These are phyloP conservation scores for Barypeithes pellucidus DNA, from an alignment of 2,888 invertebrate species.

Conservation along the genomic window DNA sequence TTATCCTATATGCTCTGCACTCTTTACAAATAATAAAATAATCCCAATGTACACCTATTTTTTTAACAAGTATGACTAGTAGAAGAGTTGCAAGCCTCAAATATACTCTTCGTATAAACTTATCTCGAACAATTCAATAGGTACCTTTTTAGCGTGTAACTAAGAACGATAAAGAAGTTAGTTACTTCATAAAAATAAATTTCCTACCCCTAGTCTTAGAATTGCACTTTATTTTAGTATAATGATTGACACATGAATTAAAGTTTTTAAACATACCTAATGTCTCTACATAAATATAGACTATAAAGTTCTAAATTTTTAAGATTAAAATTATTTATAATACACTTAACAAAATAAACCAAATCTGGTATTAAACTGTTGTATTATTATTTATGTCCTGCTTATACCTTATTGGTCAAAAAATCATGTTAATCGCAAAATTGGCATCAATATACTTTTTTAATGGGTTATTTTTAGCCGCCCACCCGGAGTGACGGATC, in stretches of 20 bases:
- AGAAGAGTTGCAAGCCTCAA: neutral
- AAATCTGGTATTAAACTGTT: constrained; percentile 10
- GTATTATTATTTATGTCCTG: constrained; percentile 13
- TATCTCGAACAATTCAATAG: neutral
- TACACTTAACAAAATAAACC: constrained; percentile 22
- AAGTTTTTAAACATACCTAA: constrained; percentile 11
- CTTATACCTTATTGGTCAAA: no score
- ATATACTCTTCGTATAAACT: neutral
- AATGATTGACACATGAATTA: constrained; percentile 9
- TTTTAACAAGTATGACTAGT: neutral
- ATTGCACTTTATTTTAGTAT: constrained; percentile 17
- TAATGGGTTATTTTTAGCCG: no score
- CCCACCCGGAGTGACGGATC: no score
- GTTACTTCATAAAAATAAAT: neutral
- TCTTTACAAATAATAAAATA: neutral
- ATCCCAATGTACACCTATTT: neutral
- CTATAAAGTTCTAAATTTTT: constrained; percentile 15
- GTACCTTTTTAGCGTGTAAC: neutral
- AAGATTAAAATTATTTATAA: constrained; percentile 18
- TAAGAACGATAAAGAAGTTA: neutral
- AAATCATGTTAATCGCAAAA: no score
- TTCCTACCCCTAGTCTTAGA: neutral
- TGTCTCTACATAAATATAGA: constrained; percentile 16
- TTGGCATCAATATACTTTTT: no score
- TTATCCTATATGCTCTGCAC: neutral